Evolutionary conservation across 2,797 vertebrate genomes (phyloP).

Genomic region (Muscicapa striata): DNA sequence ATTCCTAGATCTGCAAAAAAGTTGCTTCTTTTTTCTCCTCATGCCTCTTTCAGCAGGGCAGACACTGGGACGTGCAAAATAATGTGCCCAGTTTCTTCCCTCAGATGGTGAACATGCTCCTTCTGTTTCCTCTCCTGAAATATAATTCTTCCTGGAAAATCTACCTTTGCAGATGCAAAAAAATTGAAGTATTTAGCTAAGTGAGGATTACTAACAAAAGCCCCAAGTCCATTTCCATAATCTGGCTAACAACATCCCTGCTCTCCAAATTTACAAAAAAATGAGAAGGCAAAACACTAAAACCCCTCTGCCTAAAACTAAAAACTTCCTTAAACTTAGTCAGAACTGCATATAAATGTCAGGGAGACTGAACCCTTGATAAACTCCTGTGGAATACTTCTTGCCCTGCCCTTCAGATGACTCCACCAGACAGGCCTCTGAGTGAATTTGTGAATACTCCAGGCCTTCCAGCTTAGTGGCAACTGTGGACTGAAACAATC

Average conservation of each 20-base stretch:
- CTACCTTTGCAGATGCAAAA: not conserved
- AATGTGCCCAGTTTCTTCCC: not conserved
- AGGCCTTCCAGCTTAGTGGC: not conserved
- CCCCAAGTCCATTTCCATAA: not conserved
- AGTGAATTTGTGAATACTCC: not conserved
- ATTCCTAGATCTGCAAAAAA: not conserved
- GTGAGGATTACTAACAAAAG: not conserved
- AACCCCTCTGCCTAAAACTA: fast-evolving
- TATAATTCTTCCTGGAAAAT: not conserved
- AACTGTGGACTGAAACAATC: not conserved
- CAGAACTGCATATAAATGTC: not conserved
- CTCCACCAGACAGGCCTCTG: not conserved
- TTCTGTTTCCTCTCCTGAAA: not conserved
- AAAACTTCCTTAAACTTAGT: not conserved
- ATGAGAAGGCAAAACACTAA: not conserved
- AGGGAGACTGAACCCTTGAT: not conserved
- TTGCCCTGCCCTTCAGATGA: not conserved
- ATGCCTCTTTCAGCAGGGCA: not conserved
- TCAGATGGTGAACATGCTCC: not conserved
- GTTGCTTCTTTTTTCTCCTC: not conserved
- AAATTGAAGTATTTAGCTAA: not conserved
- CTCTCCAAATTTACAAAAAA: not conserved
- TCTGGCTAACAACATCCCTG: not conserved
- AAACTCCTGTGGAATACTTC: not conserved
- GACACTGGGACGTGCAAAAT: not conserved